Conservation (phyloP, 2,888 invertebrate species). For the Heliconius ismenius region DNA sequence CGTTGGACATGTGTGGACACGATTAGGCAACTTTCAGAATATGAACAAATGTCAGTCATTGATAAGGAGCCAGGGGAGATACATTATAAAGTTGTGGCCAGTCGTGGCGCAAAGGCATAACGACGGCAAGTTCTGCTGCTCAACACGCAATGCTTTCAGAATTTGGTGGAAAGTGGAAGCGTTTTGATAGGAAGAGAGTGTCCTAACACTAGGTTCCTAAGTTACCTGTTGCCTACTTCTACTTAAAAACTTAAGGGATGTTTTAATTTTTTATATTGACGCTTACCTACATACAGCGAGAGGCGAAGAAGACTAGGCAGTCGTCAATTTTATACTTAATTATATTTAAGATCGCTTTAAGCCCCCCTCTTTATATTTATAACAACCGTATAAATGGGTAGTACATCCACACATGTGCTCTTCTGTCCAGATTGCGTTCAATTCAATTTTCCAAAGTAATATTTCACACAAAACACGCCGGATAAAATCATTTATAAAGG, state of each 20-base stretch:
- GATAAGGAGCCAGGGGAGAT: not conserved
- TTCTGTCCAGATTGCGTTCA: conserved; percentile 69
- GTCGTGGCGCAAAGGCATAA: too few relatives aligned
- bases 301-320: not conserved
- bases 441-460: conserved; percentile 77
- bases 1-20: conserved; percentile 36
- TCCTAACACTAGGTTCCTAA: too few relatives aligned
- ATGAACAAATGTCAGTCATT: conserved; percentile 25
- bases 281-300: too few relatives aligned
- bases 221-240: too few relatives aligned
- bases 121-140: too few relatives aligned
- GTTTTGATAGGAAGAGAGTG: too few relatives aligned
- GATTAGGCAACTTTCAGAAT: conserved; percentile 36
- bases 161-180: too few relatives aligned
- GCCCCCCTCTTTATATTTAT: conserved; percentile 45
- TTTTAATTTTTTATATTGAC: too few relatives aligned
- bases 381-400: conserved; percentile 55
- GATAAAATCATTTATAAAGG: conserved; percentile 78
- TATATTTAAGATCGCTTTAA: not conserved
- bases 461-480: conserved; percentile 74
- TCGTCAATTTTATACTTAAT: not conserved
- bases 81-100: not conserved
- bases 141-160: too few relatives aligned
- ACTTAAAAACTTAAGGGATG: too few relatives aligned
- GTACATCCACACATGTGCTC: conserved; percentile 62